Evolutionary conservation across 2,113 vertebrate species (phyloP).

Genomic region (Vulpes vulpes): DNA sequence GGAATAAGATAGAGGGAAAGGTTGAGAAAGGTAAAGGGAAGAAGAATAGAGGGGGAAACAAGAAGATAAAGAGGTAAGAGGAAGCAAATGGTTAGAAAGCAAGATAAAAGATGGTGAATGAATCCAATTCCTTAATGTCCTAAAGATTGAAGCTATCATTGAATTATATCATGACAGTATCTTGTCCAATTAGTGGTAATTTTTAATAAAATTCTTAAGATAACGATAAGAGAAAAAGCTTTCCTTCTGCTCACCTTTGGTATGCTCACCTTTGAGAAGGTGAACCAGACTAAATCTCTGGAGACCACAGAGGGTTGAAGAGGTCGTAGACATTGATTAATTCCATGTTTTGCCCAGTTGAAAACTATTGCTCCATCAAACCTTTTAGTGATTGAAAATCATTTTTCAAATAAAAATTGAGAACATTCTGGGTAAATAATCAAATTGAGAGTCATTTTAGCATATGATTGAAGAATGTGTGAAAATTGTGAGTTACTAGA

Average conservation of each 20-base stretch:
- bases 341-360: neutral
- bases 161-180: neutral
- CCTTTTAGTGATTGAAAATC: neutral
- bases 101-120: neutral
- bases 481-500: slow-evolving; percentile 11
- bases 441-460: slow-evolving; percentile 6
- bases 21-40: rapidly evolving
- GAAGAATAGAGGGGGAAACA: neutral
- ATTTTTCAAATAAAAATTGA: slow-evolving; percentile 23
- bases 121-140: neutral
- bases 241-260: neutral
- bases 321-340: neutral
- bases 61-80: neutral
- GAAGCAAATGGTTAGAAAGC: neutral
- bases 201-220: neutral
- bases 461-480: neutral
- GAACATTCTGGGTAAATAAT: neutral
- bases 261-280: neutral
- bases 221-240: neutral
- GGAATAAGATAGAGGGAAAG: neutral
- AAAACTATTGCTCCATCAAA: neutral
- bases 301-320: neutral
- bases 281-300: neutral
- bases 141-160: neutral
- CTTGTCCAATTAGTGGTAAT: neutral